A percentile compares a stretch with the other conserved stretches of the same genome.
phyloP scores from a whole-genome alignment of 2,113 vertebrate genomes.

The Brienomyrus brachyistius region DNA sequence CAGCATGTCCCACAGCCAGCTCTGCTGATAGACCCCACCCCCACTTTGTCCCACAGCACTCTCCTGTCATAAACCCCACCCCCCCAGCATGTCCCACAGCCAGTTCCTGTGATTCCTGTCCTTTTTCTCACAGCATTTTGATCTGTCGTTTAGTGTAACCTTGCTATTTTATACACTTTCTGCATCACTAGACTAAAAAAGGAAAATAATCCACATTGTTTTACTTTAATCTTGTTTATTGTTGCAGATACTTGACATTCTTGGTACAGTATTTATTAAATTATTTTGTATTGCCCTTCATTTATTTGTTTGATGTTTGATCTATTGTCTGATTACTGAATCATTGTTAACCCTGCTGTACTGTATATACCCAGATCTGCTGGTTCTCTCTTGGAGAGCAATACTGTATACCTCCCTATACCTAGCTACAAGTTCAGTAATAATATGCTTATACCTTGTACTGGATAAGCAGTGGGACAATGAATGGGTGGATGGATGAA shows the following conservation, averaged over 20 bases:
- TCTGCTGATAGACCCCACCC: background rate
- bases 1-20: constrained; percentile 60
- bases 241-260: background rate
- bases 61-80: background rate
- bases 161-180: constrained; percentile 13
- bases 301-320: background rate
- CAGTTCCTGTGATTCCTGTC: constrained; percentile 33
- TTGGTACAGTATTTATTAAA: background rate
- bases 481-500: background rate
- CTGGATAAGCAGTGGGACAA: background rate
- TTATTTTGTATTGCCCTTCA: background rate
- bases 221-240: background rate
- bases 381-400: background rate
- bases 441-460: background rate
- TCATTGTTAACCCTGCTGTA: background rate
- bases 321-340: background rate
- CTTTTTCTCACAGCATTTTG: background rate
- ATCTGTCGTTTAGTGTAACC: constrained; percentile 13
- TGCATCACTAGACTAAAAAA: background rate
- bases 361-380: background rate
- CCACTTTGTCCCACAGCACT: constrained; percentile 61
- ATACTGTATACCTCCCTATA: background rate
- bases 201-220: background rate
- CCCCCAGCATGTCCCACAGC: constrained; percentile 57
- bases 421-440: background rate